Evolutionary conservation across 2,797 vertebrate genomes (phyloP).

Genomic region (Tympanoctomys barrerae): DNA sequence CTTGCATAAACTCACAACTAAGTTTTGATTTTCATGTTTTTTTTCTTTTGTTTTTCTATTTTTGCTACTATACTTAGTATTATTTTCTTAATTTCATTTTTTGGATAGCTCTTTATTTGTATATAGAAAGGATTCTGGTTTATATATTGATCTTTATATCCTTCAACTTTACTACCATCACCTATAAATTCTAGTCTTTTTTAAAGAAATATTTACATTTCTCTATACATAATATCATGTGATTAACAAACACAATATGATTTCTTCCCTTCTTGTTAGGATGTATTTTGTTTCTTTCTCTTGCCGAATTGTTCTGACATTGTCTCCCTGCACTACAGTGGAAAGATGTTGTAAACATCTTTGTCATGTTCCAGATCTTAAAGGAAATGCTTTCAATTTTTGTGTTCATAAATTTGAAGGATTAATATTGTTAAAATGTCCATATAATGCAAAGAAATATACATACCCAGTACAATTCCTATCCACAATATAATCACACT

Average conservation of each 20-base stretch:
- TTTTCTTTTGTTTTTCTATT: neutral
- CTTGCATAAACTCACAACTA: neutral
- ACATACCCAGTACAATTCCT: neutral
- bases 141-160: neutral
- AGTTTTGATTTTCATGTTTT: neutral
- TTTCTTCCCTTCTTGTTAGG: neutral
- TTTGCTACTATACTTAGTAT: neutral
- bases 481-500: neutral
- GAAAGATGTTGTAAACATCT: neutral
- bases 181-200: neutral
- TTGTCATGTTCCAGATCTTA: neutral
- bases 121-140: neutral
- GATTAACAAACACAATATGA: neutral
- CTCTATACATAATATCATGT: neutral
- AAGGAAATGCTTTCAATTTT: neutral
- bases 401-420: neutral
- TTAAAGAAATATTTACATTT: neutral
- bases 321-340: neutral
- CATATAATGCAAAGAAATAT: neutral
- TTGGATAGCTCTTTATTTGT: neutral
- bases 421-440: neutral
- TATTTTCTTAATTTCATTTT: neutral
- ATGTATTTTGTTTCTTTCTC: neutral
- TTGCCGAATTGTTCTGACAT: neutral
- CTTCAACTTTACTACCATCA: neutral